phyloP scores from a whole-genome alignment of 2,113 vertebrate species.

The Phaethornis superciliosus region DNA sequence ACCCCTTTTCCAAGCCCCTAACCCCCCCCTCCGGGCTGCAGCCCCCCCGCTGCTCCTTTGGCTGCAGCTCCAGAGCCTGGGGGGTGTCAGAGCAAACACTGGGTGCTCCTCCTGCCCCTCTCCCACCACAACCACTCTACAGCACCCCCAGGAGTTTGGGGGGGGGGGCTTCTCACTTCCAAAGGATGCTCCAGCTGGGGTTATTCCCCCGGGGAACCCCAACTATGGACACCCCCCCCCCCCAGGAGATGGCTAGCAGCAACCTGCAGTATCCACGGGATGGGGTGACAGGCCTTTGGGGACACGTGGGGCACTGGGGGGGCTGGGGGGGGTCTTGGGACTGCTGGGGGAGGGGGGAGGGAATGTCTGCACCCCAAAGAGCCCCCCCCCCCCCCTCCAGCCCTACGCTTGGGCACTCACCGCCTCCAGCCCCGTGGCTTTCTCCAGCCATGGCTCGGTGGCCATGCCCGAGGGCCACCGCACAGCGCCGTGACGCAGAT shows the following conservation, averaged over 20 bases:
- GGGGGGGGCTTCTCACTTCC: too few relatives aligned
- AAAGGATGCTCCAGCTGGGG: fast-evolving
- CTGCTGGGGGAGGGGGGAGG: not conserved
- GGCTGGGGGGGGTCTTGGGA: fast-evolving
- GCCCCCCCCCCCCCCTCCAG: fast-evolving
- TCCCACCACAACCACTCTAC: not conserved
- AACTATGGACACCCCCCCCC: fast-evolving
- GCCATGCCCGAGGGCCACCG: not conserved
- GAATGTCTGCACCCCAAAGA: not conserved
- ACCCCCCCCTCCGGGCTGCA: too few relatives aligned
- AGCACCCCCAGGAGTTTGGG: not conserved
- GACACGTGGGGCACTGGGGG: not conserved
- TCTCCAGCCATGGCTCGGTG: not conserved
- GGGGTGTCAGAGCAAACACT: conserved; percentile 11
- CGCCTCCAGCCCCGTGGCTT: fast-evolving
- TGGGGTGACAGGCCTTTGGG: not conserved
- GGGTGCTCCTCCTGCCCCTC: not conserved
- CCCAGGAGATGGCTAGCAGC: not conserved
- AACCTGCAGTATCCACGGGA: fast-evolving
- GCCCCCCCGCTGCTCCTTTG: too few relatives aligned
- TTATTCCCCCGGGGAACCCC: not conserved
- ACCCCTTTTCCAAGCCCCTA: not conserved
- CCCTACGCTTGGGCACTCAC: fast-evolving
- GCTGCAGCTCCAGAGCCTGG: not conserved
- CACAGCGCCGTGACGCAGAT: fast-evolving